A percentile compares a stretch with the other conserved stretches of the same genome.
These are phyloP conservation scores for Hafferia zeledoni DNA, from an alignment of 2,797 vertebrate genomes.

Conservation along the genomic window DNA sequence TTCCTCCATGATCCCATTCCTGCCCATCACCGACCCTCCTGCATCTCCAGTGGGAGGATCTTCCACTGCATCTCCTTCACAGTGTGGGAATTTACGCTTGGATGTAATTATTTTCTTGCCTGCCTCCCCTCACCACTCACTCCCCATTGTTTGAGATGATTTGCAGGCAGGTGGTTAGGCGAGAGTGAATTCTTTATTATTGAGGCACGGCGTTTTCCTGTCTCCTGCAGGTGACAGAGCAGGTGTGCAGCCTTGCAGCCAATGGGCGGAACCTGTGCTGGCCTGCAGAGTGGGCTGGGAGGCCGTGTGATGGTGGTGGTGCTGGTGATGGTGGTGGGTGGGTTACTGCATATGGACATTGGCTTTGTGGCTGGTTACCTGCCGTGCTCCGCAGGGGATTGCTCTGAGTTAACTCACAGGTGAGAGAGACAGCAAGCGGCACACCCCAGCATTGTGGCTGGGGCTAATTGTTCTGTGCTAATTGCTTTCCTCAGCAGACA, in stretches of 20 bases:
- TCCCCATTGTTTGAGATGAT: neutral
- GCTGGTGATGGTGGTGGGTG: neutral
- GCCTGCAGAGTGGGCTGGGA: slow-evolving; percentile 19
- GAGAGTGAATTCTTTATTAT: neutral
- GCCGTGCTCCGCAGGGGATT: fast-evolving
- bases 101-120: neutral
- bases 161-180: neutral
- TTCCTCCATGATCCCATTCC: fast-evolving
- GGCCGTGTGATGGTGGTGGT: neutral
- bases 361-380: neutral
- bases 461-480: neutral
- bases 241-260: slow-evolving; percentile 7
- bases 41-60: neutral
- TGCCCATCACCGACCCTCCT: neutral
- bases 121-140: neutral
- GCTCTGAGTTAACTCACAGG: neutral
- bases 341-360: neutral
- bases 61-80: neutral
- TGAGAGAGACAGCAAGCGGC: neutral
- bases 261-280: neutral
- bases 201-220: neutral
- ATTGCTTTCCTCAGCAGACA: neutral
- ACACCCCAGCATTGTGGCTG: fast-evolving
- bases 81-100: neutral
- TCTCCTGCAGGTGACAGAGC: neutral